Conservation (phyloP, 2,113 vertebrate species). For the Numida meleagris region DNA sequence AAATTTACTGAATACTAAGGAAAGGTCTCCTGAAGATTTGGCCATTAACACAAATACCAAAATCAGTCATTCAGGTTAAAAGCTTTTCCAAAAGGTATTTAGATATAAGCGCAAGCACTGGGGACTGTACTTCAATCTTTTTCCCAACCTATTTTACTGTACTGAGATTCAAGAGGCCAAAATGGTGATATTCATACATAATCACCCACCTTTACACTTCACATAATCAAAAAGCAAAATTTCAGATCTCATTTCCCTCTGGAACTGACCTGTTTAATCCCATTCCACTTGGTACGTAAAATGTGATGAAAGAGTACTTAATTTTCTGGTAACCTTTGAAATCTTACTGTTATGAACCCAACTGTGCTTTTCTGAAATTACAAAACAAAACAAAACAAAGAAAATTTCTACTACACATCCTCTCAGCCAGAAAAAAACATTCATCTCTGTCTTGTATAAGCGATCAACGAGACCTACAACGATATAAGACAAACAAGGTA, state of each 20-base stretch:
- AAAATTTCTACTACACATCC: background rate
- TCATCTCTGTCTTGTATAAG: background rate
- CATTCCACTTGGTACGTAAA: background rate
- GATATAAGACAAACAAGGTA: background rate
- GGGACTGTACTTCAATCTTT: background rate
- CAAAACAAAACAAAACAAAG: background rate
- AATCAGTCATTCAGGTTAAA: background rate
- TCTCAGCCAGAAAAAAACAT: background rate
- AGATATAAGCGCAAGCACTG: background rate
- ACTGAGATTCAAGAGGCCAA: background rate
- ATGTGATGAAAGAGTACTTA: background rate
- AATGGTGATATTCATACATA: background rate
- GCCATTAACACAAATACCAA: background rate
- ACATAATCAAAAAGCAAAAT: background rate
- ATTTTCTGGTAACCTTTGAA: background rate
- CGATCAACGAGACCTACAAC: background rate
- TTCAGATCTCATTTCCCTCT: background rate
- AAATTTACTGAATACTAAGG: background rate
- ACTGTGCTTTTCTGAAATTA: background rate
- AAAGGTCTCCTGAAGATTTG: background rate
- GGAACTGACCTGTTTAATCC: background rate
- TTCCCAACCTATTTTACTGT: background rate
- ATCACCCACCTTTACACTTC: background rate
- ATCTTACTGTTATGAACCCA: background rate
- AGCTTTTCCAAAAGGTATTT: background rate